These are phyloP conservation scores for Corythucha ciliata DNA, from an alignment of 2,888 invertebrate species.

Conservation along the genomic window DNA sequence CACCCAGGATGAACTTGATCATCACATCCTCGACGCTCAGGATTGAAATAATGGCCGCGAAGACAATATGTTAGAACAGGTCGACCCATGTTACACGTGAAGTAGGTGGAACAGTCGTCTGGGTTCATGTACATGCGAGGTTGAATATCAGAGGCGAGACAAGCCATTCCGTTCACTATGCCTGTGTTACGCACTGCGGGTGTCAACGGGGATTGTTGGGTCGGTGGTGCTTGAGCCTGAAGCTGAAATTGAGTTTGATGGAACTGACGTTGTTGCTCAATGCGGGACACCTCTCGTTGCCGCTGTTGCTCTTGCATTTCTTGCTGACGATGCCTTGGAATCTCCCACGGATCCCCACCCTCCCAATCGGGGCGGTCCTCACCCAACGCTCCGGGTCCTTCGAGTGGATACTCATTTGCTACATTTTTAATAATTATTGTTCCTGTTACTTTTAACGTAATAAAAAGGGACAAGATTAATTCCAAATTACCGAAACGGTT, in stretches of 20 bases:
- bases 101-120: slow-evolving; percentile 24
- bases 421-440: too few species aligned
- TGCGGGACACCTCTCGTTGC: too few species aligned
- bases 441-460: too few species aligned
- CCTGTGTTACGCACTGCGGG: background rate
- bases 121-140: slow-evolving; percentile 19
- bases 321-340: too few species aligned
- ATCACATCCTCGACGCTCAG: slow-evolving; percentile 20
- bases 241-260: background rate
- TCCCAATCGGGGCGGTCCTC: too few species aligned
- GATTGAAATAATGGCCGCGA: slow-evolving; percentile 23
- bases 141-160: background rate
- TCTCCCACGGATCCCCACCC: too few species aligned
- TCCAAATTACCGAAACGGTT: too few species aligned
- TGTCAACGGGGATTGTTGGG: background rate
- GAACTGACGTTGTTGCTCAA: too few species aligned
- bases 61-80: slow-evolving; percentile 24
- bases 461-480: too few species aligned
- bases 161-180: background rate
- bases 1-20: slow-evolving; percentile 17
- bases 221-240: background rate
- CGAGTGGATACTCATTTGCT: too few species aligned
- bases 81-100: slow-evolving; percentile 21
- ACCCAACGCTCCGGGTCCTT: too few species aligned
- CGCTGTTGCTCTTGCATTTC: too few species aligned